Evolutionary conservation across 2,113 vertebrate genomes (phyloP).

Genomic region (Cephalopholis sonnerati): DNA sequence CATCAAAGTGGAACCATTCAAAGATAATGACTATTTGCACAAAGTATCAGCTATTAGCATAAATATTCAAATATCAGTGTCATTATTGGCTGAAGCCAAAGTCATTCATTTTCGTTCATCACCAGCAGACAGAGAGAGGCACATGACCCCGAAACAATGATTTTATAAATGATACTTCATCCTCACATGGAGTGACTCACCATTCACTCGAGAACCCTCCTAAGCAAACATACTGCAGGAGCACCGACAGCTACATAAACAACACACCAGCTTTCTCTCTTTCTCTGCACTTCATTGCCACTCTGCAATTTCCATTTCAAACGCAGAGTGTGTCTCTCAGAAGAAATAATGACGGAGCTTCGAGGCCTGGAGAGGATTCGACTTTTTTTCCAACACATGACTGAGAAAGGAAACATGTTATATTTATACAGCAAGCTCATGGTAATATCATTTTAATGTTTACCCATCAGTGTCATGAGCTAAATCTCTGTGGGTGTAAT

Average conservation of each 20-base stretch:
- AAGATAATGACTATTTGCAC: background rate
- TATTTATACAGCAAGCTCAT: constrained; percentile 1
- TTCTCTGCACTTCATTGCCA: background rate
- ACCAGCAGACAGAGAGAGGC: constrained; percentile 8
- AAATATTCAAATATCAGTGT: background rate
- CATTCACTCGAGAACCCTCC: background rate
- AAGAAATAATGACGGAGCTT: constrained; percentile 39
- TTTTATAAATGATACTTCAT: constrained; percentile 9
- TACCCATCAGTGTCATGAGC: constrained; percentile 19
- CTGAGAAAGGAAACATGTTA: constrained; percentile 5
- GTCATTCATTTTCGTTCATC: constrained; percentile 10
- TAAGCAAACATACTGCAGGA: background rate
- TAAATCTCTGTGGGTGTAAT: constrained; percentile 49
- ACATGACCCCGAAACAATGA: constrained; percentile 19
- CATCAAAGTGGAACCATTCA: background rate
- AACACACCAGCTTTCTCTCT: background rate
- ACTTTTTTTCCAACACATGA: constrained; percentile 15
- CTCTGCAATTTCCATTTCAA: constrained; percentile 48
- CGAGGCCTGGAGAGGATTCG: constrained; percentile 10
- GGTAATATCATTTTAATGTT: constrained; percentile 30
- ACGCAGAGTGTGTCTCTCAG: background rate
- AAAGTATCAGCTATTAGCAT: background rate
- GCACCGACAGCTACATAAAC: background rate
- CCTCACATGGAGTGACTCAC: constrained; percentile 17
- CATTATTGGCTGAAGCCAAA: background rate